Conservation (phyloP, 2,888 invertebrate genomes). For the Agrochola circellaris region DNA sequence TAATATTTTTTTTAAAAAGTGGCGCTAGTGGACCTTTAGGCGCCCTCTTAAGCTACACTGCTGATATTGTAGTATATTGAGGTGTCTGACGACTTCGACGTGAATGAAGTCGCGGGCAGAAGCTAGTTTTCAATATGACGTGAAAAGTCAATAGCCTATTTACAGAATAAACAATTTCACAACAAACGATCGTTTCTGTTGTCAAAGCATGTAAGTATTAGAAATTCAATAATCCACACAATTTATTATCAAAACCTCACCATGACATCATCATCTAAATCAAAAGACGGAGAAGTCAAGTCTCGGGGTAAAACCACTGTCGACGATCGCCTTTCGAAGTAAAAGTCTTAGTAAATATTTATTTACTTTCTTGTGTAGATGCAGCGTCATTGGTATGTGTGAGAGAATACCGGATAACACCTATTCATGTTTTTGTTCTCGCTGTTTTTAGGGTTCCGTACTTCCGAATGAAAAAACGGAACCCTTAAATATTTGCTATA, state of each 20-base stretch:
- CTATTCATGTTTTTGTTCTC: constrained; percentile 6
- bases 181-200: too few species aligned
- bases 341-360: constrained; percentile 66
- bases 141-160: too few species aligned
- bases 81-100: too few species aligned
- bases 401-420: constrained; percentile 21
- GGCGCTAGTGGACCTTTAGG: too few species aligned
- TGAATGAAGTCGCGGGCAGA: too few species aligned
- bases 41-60: too few species aligned
- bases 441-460: not conserved
- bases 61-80: too few species aligned
- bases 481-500: too few species aligned
- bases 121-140: too few species aligned
- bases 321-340: constrained; percentile 61
- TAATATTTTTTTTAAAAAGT: too few species aligned
- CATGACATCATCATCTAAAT: constrained; percentile 29
- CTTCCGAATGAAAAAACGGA: too few species aligned
- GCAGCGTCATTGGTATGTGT: constrained; percentile 40
- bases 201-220: not conserved
- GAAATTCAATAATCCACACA: not conserved
- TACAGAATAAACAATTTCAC: too few species aligned
- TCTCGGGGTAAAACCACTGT: constrained; percentile 20
- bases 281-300: not conserved
- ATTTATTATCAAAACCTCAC: constrained; percentile 3
- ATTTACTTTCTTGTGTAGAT: constrained; percentile 57